A percentile compares a stretch with the other conserved stretches of the same genome.
phyloP scores from a whole-genome alignment of 2,888 invertebrate species.

The Cheilosia variabilis region DNA sequence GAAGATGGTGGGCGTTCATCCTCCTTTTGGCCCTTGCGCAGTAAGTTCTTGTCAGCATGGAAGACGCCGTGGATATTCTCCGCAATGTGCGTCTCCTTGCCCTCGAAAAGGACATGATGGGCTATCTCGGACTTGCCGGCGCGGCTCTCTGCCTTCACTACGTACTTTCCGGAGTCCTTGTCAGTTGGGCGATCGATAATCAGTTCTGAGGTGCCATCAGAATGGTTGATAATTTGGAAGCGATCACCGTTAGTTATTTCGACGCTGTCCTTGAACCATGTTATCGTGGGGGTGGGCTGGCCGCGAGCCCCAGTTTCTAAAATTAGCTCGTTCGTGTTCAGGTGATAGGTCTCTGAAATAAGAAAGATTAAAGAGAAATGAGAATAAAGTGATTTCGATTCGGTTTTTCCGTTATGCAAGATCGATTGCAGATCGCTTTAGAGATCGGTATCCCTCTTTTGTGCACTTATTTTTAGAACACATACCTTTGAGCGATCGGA shows the following conservation, averaged over 20 bases:
- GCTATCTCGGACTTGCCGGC: slow-evolving; percentile 90
- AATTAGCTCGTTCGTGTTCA: slow-evolving; percentile 89
- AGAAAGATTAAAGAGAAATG: slow-evolving; percentile 34
- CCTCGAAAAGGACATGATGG: slow-evolving; percentile 88
- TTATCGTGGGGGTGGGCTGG: slow-evolving; percentile 88
- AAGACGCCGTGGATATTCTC: slow-evolving; percentile 84
- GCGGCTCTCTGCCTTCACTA: slow-evolving; percentile 90
- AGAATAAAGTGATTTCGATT: slow-evolving; percentile 24
- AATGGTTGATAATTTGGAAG: slow-evolving; percentile 87
- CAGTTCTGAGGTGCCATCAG: slow-evolving; percentile 90
- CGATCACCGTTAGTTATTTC: slow-evolving; percentile 86
- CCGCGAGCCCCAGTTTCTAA: slow-evolving; percentile 91
- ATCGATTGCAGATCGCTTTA: slow-evolving; percentile 27
- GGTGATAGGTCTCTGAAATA: slow-evolving; percentile 88
- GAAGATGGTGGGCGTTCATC: slow-evolving; percentile 70
- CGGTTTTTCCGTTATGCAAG: slow-evolving; percentile 51
- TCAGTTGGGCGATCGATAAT: slow-evolving; percentile 87
- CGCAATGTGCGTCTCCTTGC: slow-evolving; percentile 84
- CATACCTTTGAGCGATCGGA: slow-evolving; percentile 88
- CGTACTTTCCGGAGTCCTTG: slow-evolving; percentile 90
- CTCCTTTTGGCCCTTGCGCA: slow-evolving; percentile 80
- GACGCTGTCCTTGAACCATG: slow-evolving; percentile 91
- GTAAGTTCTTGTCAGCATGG: slow-evolving; percentile 82
- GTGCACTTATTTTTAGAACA: slow-evolving; percentile 58
- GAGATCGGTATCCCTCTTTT: slow-evolving; percentile 2